Evolutionary conservation across 2,113 vertebrate genomes (phyloP).

Genomic region (Opisthocomus hoazin): DNA sequence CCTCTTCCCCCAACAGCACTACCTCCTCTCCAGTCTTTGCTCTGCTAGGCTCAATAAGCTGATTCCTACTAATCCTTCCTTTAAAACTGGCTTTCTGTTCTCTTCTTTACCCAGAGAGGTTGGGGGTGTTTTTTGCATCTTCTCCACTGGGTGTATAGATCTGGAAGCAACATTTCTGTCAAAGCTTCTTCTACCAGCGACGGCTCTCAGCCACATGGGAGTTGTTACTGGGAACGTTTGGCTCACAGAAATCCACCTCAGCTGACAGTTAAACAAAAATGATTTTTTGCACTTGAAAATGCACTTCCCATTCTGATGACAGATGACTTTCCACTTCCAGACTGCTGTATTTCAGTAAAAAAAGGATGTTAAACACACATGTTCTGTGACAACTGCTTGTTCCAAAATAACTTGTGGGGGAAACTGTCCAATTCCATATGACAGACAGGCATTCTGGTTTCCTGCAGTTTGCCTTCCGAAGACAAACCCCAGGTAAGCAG

Average conservation of each 20-base stretch:
- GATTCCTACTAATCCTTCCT: not conserved
- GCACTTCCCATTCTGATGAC: not conserved
- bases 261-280: not conserved
- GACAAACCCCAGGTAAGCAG: not conserved
- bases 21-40: not conserved
- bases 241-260: not conserved
- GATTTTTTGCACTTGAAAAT: not conserved
- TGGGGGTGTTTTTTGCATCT: not conserved
- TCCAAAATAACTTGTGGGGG: not conserved
- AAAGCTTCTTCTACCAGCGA: not conserved
- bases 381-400: not conserved
- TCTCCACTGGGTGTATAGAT: not conserved
- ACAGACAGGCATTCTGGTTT: not conserved
- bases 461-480: not conserved
- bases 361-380: accelerated
- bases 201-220: not conserved
- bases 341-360: not conserved
- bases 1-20: not conserved
- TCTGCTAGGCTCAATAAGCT: no score
- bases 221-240: not conserved
- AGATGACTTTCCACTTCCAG: not conserved
- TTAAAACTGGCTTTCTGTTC: not conserved
- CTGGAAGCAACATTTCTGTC: not conserved
- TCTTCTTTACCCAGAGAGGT: not conserved
- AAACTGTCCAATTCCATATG: not conserved